phyloP scores from a whole-genome alignment of 2,113 vertebrate species.

The Myiozetetes cayanensis region DNA sequence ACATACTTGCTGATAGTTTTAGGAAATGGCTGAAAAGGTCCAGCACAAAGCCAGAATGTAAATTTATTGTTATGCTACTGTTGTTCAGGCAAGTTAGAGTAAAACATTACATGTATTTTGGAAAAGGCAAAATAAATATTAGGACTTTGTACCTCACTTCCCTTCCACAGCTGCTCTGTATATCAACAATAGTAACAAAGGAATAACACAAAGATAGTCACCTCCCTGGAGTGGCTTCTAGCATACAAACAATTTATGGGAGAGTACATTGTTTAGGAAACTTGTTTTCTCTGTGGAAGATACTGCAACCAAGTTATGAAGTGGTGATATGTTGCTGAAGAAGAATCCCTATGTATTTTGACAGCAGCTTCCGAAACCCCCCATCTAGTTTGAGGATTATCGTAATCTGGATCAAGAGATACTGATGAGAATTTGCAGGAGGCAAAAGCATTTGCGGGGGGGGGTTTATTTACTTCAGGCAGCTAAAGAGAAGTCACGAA shows the following conservation, averaged over 20 bases:
- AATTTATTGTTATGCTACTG: not conserved
- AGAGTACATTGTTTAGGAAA: not conserved
- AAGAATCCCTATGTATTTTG: not conserved
- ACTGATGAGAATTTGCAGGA: not conserved
- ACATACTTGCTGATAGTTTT: not conserved
- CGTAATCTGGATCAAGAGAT: conserved; percentile 24
- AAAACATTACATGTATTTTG: not conserved
- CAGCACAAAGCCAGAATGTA: not conserved
- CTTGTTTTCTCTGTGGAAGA: not conserved
- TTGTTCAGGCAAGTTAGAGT: not conserved
- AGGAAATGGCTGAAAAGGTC: not conserved
- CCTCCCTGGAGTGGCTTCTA: not conserved
- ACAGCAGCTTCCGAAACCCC: not conserved
- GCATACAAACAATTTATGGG: not conserved
- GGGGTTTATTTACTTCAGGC: not conserved
- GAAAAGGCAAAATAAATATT: not conserved
- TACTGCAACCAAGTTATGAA: not conserved
- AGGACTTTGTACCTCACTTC: not conserved
- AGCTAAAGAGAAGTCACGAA: not conserved
- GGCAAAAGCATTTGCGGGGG: not conserved
- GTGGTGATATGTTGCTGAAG: not conserved
- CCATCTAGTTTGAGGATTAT: not conserved
- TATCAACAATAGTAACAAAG: not conserved
- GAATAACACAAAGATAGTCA: not conserved
- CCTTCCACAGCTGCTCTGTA: not conserved